A percentile compares a stretch with the other conserved stretches of the same genome.
These are phyloP conservation scores for Heteronetta atricapilla DNA, from an alignment of 2,113 vertebrate genomes.

Conservation along the genomic window DNA sequence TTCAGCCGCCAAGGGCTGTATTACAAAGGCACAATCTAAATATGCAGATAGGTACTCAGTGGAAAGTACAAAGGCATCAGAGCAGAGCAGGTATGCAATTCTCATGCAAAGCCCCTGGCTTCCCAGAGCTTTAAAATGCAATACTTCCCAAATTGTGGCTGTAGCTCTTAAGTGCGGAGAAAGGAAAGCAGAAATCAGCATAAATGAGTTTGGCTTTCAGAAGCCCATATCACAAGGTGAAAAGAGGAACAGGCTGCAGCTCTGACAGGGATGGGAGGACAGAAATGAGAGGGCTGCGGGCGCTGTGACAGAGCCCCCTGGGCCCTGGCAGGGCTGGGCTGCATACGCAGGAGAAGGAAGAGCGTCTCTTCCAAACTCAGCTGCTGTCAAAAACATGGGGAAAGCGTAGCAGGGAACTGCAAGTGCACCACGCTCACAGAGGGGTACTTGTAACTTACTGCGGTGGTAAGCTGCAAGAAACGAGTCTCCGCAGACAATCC, in stretches of 20 bases:
- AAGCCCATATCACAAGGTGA: background rate
- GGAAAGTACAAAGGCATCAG: background rate
- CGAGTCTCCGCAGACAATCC: rapidly evolving
- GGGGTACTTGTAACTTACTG: background rate
- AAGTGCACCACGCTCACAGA: background rate
- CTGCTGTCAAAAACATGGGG: background rate
- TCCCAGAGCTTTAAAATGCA: background rate
- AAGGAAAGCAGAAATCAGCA: background rate
- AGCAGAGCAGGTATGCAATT: background rate
- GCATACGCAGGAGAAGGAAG: background rate
- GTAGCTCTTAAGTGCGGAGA: background rate
- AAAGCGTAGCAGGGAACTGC: background rate
- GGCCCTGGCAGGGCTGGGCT: background rate
- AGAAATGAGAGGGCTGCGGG: background rate
- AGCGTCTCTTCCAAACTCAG: background rate
- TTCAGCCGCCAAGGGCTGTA: background rate
- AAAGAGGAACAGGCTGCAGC: background rate
- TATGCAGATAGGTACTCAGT: background rate
- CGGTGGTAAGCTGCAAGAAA: too few relatives aligned
- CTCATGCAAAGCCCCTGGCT: slow-evolving; percentile 35
- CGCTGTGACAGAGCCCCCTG: too few relatives aligned
- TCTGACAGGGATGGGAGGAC: background rate
- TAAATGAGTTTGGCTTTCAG: background rate
- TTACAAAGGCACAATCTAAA: background rate
- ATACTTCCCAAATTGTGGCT: background rate